Evolutionary conservation across 2,113 vertebrate species (phyloP).

Genomic region (Micronisus gabar): DNA sequence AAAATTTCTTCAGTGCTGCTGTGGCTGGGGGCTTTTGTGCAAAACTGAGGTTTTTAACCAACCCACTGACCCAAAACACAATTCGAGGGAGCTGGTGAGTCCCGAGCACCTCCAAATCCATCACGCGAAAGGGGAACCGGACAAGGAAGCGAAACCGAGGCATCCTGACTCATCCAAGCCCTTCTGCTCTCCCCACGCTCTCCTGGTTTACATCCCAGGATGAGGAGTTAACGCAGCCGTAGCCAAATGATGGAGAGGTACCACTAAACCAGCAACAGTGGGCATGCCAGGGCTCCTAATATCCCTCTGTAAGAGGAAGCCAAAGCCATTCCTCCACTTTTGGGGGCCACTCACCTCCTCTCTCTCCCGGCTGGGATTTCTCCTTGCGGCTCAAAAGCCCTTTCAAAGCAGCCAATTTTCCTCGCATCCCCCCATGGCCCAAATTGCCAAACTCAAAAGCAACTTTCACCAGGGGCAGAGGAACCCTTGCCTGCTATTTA

Average conservation of each 20-base stretch:
- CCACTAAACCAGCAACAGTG: accelerated
- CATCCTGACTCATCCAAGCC: background rate
- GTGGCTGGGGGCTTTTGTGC: background rate
- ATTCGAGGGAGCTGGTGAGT: background rate
- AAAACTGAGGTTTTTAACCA: background rate
- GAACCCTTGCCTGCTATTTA: background rate
- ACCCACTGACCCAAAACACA: background rate
- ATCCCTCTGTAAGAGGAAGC: background rate
- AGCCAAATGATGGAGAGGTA: background rate
- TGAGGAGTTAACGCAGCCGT: accelerated
- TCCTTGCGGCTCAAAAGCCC: background rate
- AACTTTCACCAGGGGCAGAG: background rate
- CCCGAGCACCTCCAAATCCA: background rate
- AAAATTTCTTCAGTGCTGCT: background rate
- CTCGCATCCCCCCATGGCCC: accelerated
- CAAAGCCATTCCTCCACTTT: background rate
- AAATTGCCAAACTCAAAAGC: background rate
- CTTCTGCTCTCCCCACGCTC: background rate
- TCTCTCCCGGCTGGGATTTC: background rate
- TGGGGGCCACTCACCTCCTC: background rate
- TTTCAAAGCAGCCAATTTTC: background rate
- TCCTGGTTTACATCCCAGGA: background rate
- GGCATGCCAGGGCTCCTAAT: accelerated
- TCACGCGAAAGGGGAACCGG: accelerated
- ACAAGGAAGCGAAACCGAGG: accelerated